Evolutionary conservation across 2,888 invertebrate species (phyloP).

Genomic region (Lasioglossum morio): DNA sequence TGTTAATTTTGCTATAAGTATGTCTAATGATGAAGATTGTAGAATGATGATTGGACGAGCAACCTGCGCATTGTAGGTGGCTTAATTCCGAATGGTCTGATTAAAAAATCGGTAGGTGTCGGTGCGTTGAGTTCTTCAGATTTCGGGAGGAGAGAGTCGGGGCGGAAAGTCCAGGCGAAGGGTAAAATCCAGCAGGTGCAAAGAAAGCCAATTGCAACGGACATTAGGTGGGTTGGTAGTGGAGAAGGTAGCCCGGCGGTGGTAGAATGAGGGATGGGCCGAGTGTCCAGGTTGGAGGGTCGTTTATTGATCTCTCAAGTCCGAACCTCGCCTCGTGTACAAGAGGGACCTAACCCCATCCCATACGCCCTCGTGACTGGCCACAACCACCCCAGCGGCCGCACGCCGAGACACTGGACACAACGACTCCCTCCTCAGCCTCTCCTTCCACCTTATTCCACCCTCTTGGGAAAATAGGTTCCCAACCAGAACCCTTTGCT

Average conservation of each 20-base stretch:
- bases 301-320: slow-evolving; percentile 85
- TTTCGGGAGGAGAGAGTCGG: not conserved
- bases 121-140: not conserved
- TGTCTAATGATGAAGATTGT: not conserved
- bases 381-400: slow-evolving; percentile 82
- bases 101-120: not conserved
- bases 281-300: slow-evolving; percentile 84
- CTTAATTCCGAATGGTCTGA: not conserved
- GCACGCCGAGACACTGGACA: slow-evolving; percentile 83
- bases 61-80: not conserved
- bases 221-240: slow-evolving; percentile 58
- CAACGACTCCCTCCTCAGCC: slow-evolving; percentile 80
- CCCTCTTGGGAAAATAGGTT: slow-evolving; percentile 79
- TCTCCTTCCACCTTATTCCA: slow-evolving; percentile 80
- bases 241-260: slow-evolving; percentile 76
- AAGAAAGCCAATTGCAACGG: slow-evolving; percentile 63
- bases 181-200: slow-evolving; percentile 10
- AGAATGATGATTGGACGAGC: not conserved
- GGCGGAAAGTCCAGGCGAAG: not conserved
- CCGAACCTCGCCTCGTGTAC: slow-evolving; percentile 82
- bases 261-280: slow-evolving; percentile 79
- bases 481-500: slow-evolving; percentile 75
- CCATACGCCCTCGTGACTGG: slow-evolving; percentile 81
- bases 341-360: slow-evolving; percentile 82
- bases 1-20: too few relatives aligned